Evolutionary conservation across 2,888 invertebrate genomes (phyloP), one percentile per base, ranked within the genome.

Genomic region (Drosophila rubida): DNA sequence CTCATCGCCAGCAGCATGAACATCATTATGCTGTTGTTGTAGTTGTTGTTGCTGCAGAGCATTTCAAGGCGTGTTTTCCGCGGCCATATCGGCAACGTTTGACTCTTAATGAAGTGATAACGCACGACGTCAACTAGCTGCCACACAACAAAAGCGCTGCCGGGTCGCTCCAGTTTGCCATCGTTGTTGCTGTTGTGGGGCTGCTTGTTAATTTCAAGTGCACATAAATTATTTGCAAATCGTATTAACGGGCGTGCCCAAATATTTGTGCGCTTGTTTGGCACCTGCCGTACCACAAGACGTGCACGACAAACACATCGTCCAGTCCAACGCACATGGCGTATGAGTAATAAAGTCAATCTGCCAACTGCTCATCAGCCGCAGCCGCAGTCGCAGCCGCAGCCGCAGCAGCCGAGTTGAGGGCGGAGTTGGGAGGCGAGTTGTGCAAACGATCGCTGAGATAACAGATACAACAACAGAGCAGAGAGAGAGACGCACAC

Each of bases 271-370:
- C 32, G 55, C 45, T 66, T 69, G 67, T 79, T 79, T 86, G 86
- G 69, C 78, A 78, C 78, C 76, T 86, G 69, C 55, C 69, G 78
- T 78, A 68, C 75, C 74, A 78, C 62, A 68, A 60, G 67, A 65
- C 37, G 32, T 7, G 13, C 13, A 57, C 32, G n/a, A 4, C 49
- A 41, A 22, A 25, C 49, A n/a, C n/a, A 19, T 2, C 19, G 32
- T n/a, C n/a, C 32, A 32, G 13, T 46, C 32, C 23, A 35, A 44
- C 69, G 61, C 67, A 72, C 82, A 70, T 48, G 77, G 69, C 80
- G 87, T 66, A 87, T 86, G 87, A 86, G 85, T 87, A 87, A 86
- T 81, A 79, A 79, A 74, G 75, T 85, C 75, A 87, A 86, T 71
- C 78, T 78, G 74, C 50, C 78, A 70, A 45, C 68, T 51, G 44